Evolutionary conservation across 2,113 vertebrate genomes (phyloP), one percentile per base, ranked within the genome.

Genomic region (Archilochus colubris): DNA sequence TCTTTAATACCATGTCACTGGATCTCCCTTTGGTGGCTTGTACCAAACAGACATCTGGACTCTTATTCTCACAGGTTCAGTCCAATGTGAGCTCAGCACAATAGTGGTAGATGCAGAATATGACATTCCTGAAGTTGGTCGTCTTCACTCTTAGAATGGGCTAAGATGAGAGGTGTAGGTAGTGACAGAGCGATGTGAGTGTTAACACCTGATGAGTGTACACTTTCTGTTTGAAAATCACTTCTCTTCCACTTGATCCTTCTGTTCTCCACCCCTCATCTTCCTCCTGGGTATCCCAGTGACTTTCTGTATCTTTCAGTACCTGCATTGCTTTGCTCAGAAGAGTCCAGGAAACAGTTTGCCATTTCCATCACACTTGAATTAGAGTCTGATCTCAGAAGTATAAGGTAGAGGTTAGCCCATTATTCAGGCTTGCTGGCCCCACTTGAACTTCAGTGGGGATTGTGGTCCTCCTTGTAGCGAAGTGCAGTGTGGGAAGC

Each of bases 241-340:
- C 30, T 89, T 82, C 9, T 66, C 9, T 3, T 3, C 2, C 0
- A 11, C n/a, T 69, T 80, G 24, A 67, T 54, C 46, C 31, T 59
- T 48, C 14, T 9, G 4, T 70, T 82, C 17, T 67, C 6, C 16
- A 21, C 1, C 1, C 0, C 1, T 91, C 31, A 17, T 27, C 15
- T 51, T 86, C 38, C 12, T 7, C 63, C 15, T 75, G 53, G 33
- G 36, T 6, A 4, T 91, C 23, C 48, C 10, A 33, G 12, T 67
- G 28, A 48, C n/a, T 51, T 0, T 25, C 24, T 31, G 44, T 12
- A 9, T 73, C 62, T 87, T 82, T 59, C 5, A 1, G 15, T 77
- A 55, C 44, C 25, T 68, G 14, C 23, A 23, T 87, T 82, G 28
- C 18, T n/a, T 72, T 31, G 17, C 40, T 72, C 57, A 64, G 48